These are phyloP conservation scores for Siniperca undulata DNA, from an alignment of 2,797 vertebrate genomes.

Conservation along the genomic window DNA sequence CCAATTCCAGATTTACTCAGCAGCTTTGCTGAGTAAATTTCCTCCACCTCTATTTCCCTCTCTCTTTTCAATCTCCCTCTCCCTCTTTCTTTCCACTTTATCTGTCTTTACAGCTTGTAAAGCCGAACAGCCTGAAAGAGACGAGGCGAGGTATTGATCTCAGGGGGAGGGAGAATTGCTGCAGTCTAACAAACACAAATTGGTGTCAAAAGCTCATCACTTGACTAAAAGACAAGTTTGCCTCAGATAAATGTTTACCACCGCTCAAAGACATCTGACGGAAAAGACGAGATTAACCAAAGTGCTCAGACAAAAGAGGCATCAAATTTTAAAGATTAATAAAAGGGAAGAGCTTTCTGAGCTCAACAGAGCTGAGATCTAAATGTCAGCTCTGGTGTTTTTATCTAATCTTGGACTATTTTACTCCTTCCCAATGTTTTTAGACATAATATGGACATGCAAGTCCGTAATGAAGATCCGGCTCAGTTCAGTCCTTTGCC, in stretches of 20 bases:
- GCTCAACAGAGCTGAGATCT: constrained; percentile 20
- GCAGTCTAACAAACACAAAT: constrained; percentile 79
- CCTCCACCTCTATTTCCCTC: constrained; percentile 54
- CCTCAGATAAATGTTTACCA: constrained; percentile 70
- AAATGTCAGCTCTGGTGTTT: constrained; percentile 41
- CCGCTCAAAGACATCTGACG: constrained; percentile 44
- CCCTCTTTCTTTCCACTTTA: constrained; percentile 73
- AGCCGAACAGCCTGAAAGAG: constrained; percentile 74
- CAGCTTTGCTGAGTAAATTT: constrained; percentile 61
- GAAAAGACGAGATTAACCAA: constrained; percentile 52
- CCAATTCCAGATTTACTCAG: constrained; percentile 77
- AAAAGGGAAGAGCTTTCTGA: constrained; percentile 30
- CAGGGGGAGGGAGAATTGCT: constrained; percentile 61
- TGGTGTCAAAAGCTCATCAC: constrained; percentile 79
- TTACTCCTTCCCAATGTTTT: not conserved
- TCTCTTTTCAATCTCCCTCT: constrained; percentile 60
- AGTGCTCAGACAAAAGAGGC: constrained; percentile 61
- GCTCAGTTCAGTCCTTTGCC: not conserved
- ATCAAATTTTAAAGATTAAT: constrained; percentile 58
- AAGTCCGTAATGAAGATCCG: not conserved
- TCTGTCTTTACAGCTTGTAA: constrained; percentile 83
- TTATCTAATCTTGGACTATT: constrained; percentile 35
- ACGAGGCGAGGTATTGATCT: constrained; percentile 82
- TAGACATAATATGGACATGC: constrained; percentile 7
- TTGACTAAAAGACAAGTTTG: constrained; percentile 68